Evolutionary conservation across 2,888 invertebrate species (phyloP).

Genomic region (Selenia dentaria): DNA sequence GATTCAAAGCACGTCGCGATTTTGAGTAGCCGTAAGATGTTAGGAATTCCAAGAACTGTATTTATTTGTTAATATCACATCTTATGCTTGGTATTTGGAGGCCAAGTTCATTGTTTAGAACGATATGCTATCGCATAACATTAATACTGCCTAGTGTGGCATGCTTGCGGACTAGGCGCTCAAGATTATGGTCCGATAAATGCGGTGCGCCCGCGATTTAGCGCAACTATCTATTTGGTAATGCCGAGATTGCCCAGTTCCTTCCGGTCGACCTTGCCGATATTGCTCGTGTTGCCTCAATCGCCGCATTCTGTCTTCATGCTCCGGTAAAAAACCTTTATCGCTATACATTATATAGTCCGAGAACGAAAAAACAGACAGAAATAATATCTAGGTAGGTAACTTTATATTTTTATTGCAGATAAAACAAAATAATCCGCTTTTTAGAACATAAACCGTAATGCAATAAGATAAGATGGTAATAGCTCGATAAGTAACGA

Average conservation of each 20-base stretch:
- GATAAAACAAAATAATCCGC: slow-evolving; percentile 9
- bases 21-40: slow-evolving; percentile 3
- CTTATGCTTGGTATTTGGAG: slow-evolving; percentile 31
- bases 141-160: slow-evolving; percentile 42
- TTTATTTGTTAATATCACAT: slow-evolving; percentile 10
- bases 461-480: slow-evolving; percentile 1
- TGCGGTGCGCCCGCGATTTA: slow-evolving; percentile 53
- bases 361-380: slow-evolving; percentile 2
- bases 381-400: not conserved
- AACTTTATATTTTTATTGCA: slow-evolving; percentile 9
- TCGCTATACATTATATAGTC: slow-evolving; percentile 5
- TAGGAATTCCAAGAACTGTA: slow-evolving; percentile 5
- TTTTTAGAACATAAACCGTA: slow-evolving; percentile 2
- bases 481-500: slow-evolving; percentile 4
- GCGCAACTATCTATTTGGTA: slow-evolving; percentile 70
- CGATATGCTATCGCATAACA: slow-evolving; percentile 50
- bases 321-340: slow-evolving; percentile 21
- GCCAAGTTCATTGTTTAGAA: slow-evolving; percentile 56
- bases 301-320: slow-evolving; percentile 26
- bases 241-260: slow-evolving; percentile 65
- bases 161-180: slow-evolving; percentile 37
- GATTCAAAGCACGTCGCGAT: slow-evolving; percentile 1
- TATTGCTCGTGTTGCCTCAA: slow-evolving; percentile 48
- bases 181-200: slow-evolving; percentile 69
- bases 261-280: slow-evolving; percentile 74